Base-by-base conservation (phyloP, 2,797 vertebrate genomes). In the Pseudochirops cupreus region DNA sequence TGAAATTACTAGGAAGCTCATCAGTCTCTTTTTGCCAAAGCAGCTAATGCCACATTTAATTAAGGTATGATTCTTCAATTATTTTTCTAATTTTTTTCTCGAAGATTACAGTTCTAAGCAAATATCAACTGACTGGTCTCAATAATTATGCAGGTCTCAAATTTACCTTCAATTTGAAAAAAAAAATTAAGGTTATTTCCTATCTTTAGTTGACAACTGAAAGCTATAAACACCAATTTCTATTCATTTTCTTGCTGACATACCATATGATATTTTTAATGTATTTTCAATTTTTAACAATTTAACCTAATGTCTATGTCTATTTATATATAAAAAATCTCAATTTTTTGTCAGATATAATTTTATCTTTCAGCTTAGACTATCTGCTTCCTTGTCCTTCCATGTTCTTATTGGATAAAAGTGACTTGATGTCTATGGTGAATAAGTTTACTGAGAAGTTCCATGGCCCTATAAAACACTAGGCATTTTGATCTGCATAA, bases 41-140 rank as follows among this genome's bases (percentile, higher is more conserved):
- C 12, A 95, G 29, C 90, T 95, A 56, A 74, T 92, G 2, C 9
- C 91, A 96, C 58, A 62, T 94, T 90, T 96, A 96, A 92, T 55
- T 89, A 93, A 55, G 11, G 94, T 93, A 92, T 93, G 28, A n/a
- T 92, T 95, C 33, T 74, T 74, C 14, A 74, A 67, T 91, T 90
- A 52, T 74, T 92, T 92, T 95, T 62, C 21, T n/a, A 26, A 21
- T 62, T 59, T 91, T 94, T 1, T 28, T 13, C 21, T 67, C 90
- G 62, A 96, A 56, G 58, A 91, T 56, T 39, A 91, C 12, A 53
- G 2, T 74, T 56, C 16, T 59, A 89, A 93, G 14, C 91, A 91
- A 11, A 31, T 93, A 82, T 46, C 55, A 92, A 92, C 21, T 6
- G 93, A n/a, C 31, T 92, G 58, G 87, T 92, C 29, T 97, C 89